phyloP scores from a whole-genome alignment of 1,140 invertebrate genomes.

The Heliconius congener region DNA sequence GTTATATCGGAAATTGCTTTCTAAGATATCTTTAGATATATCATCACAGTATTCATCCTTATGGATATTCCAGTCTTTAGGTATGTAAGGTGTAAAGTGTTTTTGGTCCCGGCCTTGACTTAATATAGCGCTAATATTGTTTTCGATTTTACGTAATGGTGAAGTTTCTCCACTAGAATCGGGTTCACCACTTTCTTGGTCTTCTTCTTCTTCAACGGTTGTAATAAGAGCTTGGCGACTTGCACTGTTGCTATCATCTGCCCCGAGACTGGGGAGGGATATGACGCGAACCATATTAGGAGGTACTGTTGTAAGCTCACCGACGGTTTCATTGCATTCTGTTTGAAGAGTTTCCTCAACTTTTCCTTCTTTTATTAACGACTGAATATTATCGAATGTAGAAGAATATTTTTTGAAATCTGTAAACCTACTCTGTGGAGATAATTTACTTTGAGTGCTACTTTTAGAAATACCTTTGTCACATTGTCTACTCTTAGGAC shows the following conservation, averaged over 20 bases:
- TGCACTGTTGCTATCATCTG: conserved; percentile 74
- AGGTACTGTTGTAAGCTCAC: conserved; percentile 79
- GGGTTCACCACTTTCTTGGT: conserved; percentile 79
- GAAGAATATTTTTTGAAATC: conserved; percentile 87
- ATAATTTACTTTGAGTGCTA: conserved; percentile 74
- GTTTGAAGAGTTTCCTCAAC: conserved; percentile 74
- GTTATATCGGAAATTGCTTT: conserved; percentile 78
- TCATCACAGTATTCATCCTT: conserved; percentile 82
- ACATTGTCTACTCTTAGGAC: conserved; percentile 79
- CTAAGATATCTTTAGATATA: conserved; percentile 76
- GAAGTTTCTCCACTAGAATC: conserved; percentile 82
- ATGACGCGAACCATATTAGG: conserved; percentile 85
- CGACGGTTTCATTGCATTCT: conserved; percentile 79
- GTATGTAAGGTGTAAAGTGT: conserved; percentile 78
- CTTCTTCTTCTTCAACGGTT: conserved; percentile 85
- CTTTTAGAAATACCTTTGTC: conserved; percentile 66
- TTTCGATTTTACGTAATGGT: conserved; percentile 85
- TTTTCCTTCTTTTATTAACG: conserved; percentile 86
- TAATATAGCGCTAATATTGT: conserved; percentile 84
- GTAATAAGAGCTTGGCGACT: conserved; percentile 77
- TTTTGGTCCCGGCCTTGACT: conserved; percentile 81
- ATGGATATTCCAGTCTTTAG: conserved; percentile 82
- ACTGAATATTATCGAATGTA: conserved; percentile 90
- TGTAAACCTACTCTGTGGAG: conserved; percentile 80
- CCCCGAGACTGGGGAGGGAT: conserved; percentile 84